A percentile compares a stretch with the other conserved stretches of the same genome.
phyloP scores from a whole-genome alignment of 2,888 invertebrate genomes.

The Molorchus minor region DNA sequence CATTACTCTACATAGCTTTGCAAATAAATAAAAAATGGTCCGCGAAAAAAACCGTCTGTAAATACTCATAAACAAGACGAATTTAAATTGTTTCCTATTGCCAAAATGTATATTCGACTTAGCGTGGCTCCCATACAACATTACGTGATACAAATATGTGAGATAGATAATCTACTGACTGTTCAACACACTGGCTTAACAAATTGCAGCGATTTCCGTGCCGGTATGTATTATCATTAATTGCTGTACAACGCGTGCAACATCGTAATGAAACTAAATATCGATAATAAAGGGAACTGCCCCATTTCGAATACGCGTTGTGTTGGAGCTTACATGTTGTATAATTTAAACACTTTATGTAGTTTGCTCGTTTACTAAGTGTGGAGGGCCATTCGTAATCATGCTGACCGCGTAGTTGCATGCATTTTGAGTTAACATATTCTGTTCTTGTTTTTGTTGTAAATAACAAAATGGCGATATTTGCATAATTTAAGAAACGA shows the following conservation, averaged over 20 bases:
- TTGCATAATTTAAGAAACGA: too few species aligned
- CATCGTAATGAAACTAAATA: conserved; percentile 43
- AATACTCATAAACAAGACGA: too few species aligned
- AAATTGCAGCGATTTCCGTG: conserved; percentile 30
- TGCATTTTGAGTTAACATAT: too few species aligned
- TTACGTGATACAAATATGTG: conserved; percentile 15
- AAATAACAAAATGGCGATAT: too few species aligned
- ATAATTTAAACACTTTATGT: not conserved
- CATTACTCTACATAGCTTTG: too few species aligned
- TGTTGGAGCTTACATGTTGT: conserved; percentile 31
- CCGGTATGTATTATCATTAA: conserved; percentile 39
- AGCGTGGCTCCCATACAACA: conserved; percentile 1
- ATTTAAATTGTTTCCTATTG: too few species aligned
- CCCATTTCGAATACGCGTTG: conserved; percentile 33
- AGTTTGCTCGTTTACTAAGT: too few species aligned
- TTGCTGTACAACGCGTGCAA: conserved; percentile 43
- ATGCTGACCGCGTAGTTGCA: too few species aligned
- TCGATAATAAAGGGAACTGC: conserved; percentile 33
- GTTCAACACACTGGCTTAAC: conserved; percentile 10
- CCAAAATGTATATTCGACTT: too few species aligned
- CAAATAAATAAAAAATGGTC: too few species aligned
- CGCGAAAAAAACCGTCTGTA: too few species aligned
- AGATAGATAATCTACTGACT: conserved; percentile 14
- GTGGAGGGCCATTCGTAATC: conserved; percentile 32
- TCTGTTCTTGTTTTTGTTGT: too few species aligned